phyloP scores from a whole-genome alignment of 2,888 invertebrate species.

The Hymenopus coronatus region DNA sequence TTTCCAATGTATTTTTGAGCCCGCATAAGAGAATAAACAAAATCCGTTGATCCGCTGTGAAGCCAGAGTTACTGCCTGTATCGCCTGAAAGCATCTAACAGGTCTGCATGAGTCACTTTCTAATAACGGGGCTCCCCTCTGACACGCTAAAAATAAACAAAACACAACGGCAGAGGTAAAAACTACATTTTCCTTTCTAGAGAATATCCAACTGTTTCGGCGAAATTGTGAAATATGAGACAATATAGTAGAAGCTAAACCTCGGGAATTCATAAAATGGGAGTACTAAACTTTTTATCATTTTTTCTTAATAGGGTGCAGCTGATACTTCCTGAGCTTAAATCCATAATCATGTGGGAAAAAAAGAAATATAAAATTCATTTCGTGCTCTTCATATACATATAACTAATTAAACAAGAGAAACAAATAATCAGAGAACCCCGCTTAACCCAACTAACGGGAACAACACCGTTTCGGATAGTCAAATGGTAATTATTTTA shows the following conservation, averaged over 20 bases:
- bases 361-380: too few relatives aligned
- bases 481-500: too few relatives aligned
- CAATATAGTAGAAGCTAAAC: not conserved
- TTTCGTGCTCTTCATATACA: too few relatives aligned
- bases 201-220: not conserved
- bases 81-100: not conserved
- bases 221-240: not conserved
- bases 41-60: not conserved
- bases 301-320: too few relatives aligned
- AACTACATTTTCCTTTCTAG: not conserved
- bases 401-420: too few relatives aligned
- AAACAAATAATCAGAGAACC: too few relatives aligned
- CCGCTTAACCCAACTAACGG: too few relatives aligned
- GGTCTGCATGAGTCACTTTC: not conserved
- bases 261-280: not conserved
- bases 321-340: too few relatives aligned
- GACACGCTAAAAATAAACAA: not conserved
- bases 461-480: too few relatives aligned
- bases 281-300: not conserved
- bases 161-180: not conserved
- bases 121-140: not conserved
- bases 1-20: too few relatives aligned
- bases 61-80: not conserved
- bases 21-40: too few relatives aligned
- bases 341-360: too few relatives aligned